phyloP scores from a whole-genome alignment of 2,113 vertebrate genomes.

The Sylvilagus bachmani region DNA sequence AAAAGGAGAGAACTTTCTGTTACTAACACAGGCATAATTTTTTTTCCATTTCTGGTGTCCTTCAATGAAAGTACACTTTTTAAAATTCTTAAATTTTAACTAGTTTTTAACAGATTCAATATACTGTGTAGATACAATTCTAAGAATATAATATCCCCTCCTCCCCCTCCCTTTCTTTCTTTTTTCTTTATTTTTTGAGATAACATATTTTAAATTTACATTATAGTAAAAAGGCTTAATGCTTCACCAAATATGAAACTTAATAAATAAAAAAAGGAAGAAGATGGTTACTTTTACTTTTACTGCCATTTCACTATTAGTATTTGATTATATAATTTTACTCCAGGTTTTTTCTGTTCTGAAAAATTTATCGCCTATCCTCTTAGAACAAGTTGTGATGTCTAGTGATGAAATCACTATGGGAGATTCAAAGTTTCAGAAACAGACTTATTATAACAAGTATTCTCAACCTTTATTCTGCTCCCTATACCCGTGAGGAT shows the following conservation, averaged over 20 bases:
- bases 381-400: conserved; percentile 17
- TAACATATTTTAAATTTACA: too few relatives aligned
- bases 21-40: neutral
- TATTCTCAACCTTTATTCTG: neutral
- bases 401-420: neutral
- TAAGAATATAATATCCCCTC: too few relatives aligned
- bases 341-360: neutral
- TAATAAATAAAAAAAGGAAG: neutral
- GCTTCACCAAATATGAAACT: too few relatives aligned
- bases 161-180: too few relatives aligned
- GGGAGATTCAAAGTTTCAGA: conserved; percentile 37
- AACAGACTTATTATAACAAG: conserved; percentile 38
- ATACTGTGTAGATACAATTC: too few relatives aligned
- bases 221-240: too few relatives aligned
- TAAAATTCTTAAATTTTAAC: too few relatives aligned
- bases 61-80: conserved; percentile 45
- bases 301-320: conserved; percentile 1
- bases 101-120: too few relatives aligned
- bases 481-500: neutral
- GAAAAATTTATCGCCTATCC: neutral
- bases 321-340: conserved; percentile 45
- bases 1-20: neutral
- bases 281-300: conserved; percentile 19
- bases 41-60: neutral
- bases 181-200: too few relatives aligned